Base-by-base conservation (phyloP, 2,113 vertebrate genomes). In the Trochalopteron elliotii region DNA sequence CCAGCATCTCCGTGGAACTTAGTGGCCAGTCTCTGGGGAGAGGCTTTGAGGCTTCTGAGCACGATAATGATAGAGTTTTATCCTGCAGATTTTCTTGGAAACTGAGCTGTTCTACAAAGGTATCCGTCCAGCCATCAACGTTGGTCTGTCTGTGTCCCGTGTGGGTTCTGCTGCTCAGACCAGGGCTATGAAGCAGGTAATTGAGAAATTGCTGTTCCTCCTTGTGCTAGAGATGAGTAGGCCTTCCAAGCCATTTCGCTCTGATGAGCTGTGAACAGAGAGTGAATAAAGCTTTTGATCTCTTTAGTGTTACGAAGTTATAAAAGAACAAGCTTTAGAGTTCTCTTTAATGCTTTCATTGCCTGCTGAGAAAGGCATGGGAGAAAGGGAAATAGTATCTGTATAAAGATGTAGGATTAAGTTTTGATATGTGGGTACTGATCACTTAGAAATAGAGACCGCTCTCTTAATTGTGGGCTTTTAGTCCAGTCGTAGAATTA, bases 81-180 rank as follows among this genome's bases (percentile, higher is more conserved):
- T 82, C 15, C 42, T 77, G 1, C 95, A 99, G 99, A 99, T 99
- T 93, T 99, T 99, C 98, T 98, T 99, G 98, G 99, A 99, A 98
- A 99, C 99, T 2, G 99, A 99, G 20, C 10, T 45, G 45, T 45
- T 45, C 19, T 45, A 45, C 20, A 45, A 45, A 45, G 45, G 45
- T 45, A 45, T 45, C 45, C 99, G 99, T 84, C 99, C 99, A 72
- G 99, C 99, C 64, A 99, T 99, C 97, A 99, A 99, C 0, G 99
- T 99, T 53, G 99, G 99, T 98, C 98, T 99, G 96, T 99, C 99
- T 97, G 99, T 99, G 97, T 99, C 99, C 87, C 99, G 99, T 96
- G 99, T 99, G 0, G 99, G 99, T 71, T 99, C 99, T 96, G 99
- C 99, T 98, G 99, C 99, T 88, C 99, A 99, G 98, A 99, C 99